Base-by-base conservation (phyloP, 35 echinoderm and acorn worm genomes). In the Chiridota heheva region DNA sequence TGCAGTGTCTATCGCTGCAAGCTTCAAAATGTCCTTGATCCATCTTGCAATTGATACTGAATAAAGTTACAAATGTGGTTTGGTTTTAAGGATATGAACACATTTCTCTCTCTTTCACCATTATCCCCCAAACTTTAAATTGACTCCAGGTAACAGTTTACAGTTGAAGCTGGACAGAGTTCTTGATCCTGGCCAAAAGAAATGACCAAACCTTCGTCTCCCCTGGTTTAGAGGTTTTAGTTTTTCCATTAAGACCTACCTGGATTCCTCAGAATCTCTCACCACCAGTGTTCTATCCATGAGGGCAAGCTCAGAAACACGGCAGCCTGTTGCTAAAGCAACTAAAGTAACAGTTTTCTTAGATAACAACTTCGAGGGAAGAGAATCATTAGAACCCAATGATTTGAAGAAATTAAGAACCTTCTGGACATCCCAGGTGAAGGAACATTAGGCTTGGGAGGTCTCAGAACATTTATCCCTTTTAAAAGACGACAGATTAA, bases 401-500 rank as follows among this genome's bases (percentile, higher is more conserved):
- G 17, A 1, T 34, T 68, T 16, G 40, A 39, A 36, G 36, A 13
- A 5, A 18, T 72, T 43, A 20, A 72, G 17, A 42, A 72, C 68
- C 20, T 20, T 72, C 15, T 72, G 68, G 20, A 72, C n/a, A 72
- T 72, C 39, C 68, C 68, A 72, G 28, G 68, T 72, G 47, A 37
- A 72, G 24, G n/a, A 44, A 45, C 47, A 44, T 72, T 72, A 72
- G 39, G 68, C 36, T 72, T 38, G 47, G 68, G 68, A 32, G 68
- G 68, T 20, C 68, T n/a, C n/a, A n/a, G n/a, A n/a, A n/a, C n/a
- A n/a, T n/a, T n/a, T n/a, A 37, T 37, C 40, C 64, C 64, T 37
- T 68, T 6, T 35, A 35, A 68, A 33, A 28, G 64, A 37, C 64
- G 34, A 6, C 31, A 13, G 34, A 68, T 68, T 15, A 72, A 17